Conservation (phyloP, 2,797 vertebrate genomes). For the Gambelia wislizenii region DNA sequence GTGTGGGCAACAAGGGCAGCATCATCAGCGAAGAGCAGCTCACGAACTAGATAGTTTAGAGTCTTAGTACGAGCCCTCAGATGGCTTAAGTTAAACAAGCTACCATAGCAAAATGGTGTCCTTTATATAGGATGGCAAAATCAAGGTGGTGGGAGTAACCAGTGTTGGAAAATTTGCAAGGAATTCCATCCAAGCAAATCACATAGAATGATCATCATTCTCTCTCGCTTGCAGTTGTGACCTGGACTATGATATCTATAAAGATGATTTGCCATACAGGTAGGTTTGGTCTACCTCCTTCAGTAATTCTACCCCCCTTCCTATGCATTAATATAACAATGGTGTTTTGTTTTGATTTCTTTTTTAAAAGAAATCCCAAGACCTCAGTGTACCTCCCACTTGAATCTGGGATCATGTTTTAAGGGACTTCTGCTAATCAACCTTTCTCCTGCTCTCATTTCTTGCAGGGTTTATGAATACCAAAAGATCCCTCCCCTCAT, state of each 20-base stretch:
- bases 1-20: too few species aligned
- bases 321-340: background rate
- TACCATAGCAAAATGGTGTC: too few species aligned
- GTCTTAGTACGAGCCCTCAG: too few species aligned
- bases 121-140: too few species aligned
- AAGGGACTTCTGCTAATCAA: background rate
- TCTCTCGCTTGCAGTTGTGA: conserved; percentile 37
- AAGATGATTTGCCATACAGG: conserved; percentile 51
- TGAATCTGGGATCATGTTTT: background rate
- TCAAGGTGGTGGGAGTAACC: background rate
- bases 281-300: background rate
- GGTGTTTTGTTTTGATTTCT: background rate
- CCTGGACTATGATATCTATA: conserved; percentile 55
- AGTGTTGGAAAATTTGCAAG: background rate
- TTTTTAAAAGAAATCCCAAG: background rate
- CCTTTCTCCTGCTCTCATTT: background rate
- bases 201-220: background rate
- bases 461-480: conserved; percentile 56
- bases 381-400: too few species aligned
- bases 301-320: background rate
- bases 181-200: background rate
- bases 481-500: conserved; percentile 71
- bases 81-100: too few species aligned
- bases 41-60: too few species aligned
- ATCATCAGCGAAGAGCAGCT: too few species aligned